Conservation (phyloP, 2,797 vertebrate species). For the Rhabdomys pumilio region DNA sequence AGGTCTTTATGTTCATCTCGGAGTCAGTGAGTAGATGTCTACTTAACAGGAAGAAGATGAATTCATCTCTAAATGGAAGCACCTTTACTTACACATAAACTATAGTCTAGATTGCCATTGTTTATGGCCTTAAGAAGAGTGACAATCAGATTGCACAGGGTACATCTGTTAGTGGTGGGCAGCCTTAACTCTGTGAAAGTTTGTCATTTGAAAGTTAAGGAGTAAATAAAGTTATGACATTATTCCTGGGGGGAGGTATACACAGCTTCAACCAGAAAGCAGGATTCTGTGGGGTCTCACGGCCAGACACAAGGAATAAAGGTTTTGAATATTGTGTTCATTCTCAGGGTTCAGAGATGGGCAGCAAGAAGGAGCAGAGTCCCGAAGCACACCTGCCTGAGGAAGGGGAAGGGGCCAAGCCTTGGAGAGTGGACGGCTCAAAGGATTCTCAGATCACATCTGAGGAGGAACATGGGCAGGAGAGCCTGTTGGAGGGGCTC, state of each 20-base stretch:
- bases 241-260: constrained; percentile 28
- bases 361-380: constrained; percentile 81
- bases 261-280: not conserved
- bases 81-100: not conserved
- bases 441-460: constrained; percentile 35
- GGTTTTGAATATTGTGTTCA: constrained; percentile 77
- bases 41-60: not conserved
- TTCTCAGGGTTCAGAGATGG: constrained; percentile 81
- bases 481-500: not conserved
- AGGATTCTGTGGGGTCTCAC: not conserved
- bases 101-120: not conserved
- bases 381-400: constrained; percentile 77
- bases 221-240: constrained; percentile 61
- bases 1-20: constrained; percentile 40
- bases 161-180: not conserved
- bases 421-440: constrained; percentile 69
- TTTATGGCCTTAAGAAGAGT: constrained; percentile 27
- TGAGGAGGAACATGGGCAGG: constrained; percentile 51
- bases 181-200: constrained; percentile 31
- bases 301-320: constrained; percentile 62
- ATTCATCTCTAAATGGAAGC: not conserved
- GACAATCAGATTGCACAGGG: not conserved
- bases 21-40: constrained; percentile 48
- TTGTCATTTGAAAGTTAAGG: constrained; percentile 47
- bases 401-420: constrained; percentile 73